A percentile compares a stretch with the other conserved stretches of the same genome.
Conservation (phyloP, 2,888 invertebrate genomes). For the Odontocolon sp. region DNA sequence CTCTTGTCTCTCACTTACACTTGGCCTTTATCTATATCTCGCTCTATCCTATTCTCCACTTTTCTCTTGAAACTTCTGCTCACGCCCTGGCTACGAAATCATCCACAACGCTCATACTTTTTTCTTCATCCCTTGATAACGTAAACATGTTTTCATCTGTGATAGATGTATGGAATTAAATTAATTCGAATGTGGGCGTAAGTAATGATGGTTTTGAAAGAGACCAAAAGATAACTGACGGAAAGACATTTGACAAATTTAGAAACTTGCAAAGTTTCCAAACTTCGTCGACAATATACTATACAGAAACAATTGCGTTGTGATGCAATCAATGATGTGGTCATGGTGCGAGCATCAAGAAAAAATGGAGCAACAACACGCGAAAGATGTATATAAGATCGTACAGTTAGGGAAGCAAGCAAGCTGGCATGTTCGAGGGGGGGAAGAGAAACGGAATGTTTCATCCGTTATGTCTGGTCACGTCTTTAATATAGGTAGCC, state of each 20-base stretch:
- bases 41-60: constrained; percentile 20
- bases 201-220: too few relatives aligned
- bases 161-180: too few relatives aligned
- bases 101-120: neutral
- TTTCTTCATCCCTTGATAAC: neutral
- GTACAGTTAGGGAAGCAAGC: constrained; percentile 1
- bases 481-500: constrained; percentile 77
- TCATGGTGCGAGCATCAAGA: constrained; percentile 48
- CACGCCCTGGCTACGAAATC: neutral
- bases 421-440: constrained; percentile 47
- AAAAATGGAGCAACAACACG: constrained; percentile 8
- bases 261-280: too few relatives aligned
- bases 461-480: constrained; percentile 77
- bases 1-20: constrained; percentile 67
- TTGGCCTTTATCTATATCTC: constrained; percentile 58
- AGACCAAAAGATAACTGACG: too few relatives aligned
- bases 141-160: too few relatives aligned
- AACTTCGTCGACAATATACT: too few relatives aligned
- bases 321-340: constrained; percentile 64
- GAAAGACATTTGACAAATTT: constrained; percentile 37
- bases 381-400: neutral
- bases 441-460: constrained; percentile 56
- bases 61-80: constrained; percentile 18
- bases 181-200: too few relatives aligned
- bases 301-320: constrained; percentile 7